phyloP scores from a whole-genome alignment of 2,797 vertebrate genomes.

The Glyptemys insculpta region DNA sequence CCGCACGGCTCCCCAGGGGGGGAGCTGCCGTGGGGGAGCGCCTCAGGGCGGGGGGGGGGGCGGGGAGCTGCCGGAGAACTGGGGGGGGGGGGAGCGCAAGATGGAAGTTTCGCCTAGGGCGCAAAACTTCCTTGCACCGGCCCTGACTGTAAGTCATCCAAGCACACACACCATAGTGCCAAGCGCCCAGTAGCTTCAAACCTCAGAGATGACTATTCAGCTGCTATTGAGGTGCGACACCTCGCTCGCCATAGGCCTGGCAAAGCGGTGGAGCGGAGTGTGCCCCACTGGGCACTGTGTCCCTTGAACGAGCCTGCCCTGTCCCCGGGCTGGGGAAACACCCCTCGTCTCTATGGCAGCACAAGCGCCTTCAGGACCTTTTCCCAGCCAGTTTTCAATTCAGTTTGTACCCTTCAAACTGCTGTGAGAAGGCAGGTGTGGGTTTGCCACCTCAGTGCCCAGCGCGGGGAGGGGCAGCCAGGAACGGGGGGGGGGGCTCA shows the following conservation, averaged over 20 bases:
- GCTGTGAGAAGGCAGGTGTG: too few relatives aligned
- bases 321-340: not conserved
- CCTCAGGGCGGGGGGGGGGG: too few relatives aligned
- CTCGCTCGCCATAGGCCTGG: not conserved
- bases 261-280: not conserved
- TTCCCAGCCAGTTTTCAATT: not conserved
- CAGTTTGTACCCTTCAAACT: too few relatives aligned
- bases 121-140: too few relatives aligned
- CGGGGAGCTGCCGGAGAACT: too few relatives aligned
- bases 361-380: not conserved
- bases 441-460: too few relatives aligned
- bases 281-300: not conserved
- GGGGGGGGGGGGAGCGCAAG: too few relatives aligned
- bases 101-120: too few relatives aligned
- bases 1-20: too few relatives aligned
- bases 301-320: not conserved
- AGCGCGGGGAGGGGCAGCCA: too few relatives aligned
- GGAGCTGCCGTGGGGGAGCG: too few relatives aligned
- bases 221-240: rapidly evolving
- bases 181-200: not conserved
- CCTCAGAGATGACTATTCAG: not conserved
- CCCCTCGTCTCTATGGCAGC: not conserved
- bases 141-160: not conserved
- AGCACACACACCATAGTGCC: not conserved
- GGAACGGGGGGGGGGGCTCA: too few relatives aligned